Evolutionary conservation across 2,888 invertebrate genomes (phyloP).

Genomic region (Morpho deidamia): DNA sequence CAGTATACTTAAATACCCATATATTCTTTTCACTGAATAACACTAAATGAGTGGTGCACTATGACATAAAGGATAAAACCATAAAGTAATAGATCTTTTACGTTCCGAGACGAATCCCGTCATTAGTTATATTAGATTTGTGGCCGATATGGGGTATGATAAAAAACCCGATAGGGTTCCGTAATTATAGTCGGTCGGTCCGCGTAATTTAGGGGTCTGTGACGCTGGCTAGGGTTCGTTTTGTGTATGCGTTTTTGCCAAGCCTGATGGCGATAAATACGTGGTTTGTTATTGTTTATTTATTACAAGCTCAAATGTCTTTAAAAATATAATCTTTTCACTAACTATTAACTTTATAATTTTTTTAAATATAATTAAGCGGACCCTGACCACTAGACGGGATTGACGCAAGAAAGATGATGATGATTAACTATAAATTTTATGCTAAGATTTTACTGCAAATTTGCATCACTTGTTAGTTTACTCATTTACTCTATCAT

Average conservation of each 20-base stretch:
- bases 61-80: conserved; percentile 41
- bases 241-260: conserved; percentile 40
- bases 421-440: too few species aligned
- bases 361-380: too few species aligned
- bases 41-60: conserved; percentile 23
- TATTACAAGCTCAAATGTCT: not conserved
- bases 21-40: too few species aligned
- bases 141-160: conserved; percentile 49
- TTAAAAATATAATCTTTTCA: too few species aligned
- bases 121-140: conserved; percentile 70
- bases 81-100: conserved; percentile 48
- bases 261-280: conserved; percentile 38
- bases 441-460: too few species aligned
- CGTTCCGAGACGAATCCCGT: conserved; percentile 48
- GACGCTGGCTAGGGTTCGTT: conserved; percentile 35
- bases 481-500: too few species aligned
- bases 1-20: too few species aligned
- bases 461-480: too few species aligned
- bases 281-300: conserved; percentile 23
- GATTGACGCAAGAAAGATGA: too few species aligned
- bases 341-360: too few species aligned
- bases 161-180: conserved; percentile 55
- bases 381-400: too few species aligned
- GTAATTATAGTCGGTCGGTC: conserved; percentile 50
- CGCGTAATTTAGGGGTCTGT: conserved; percentile 58